Evolutionary conservation across 30 jellyfish, hydroid and myxozoan species (phyloP).

Genomic region (Aurelia aurita complex sp. Pacific): DNA sequence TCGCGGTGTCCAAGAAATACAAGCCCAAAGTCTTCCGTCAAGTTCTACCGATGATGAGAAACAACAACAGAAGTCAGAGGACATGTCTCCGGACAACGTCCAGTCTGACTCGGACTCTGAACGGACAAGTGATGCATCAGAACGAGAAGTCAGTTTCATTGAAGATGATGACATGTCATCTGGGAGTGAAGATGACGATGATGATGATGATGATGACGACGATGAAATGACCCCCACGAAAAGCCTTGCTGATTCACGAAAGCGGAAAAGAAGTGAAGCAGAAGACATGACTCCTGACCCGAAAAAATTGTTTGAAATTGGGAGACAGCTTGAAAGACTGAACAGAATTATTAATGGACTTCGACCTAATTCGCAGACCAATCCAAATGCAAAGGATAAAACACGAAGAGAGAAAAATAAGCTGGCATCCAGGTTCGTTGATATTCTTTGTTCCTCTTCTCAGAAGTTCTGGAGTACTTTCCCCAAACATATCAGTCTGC

Average conservation of each 20-base stretch:
- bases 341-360: slow-evolving; percentile 70
- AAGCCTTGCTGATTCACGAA: slow-evolving; percentile 15
- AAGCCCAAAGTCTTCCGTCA: neutral
- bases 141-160: slow-evolving; percentile 44
- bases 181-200: slow-evolving; percentile 52
- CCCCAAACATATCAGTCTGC: no score
- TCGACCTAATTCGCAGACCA: slow-evolving; percentile 63
- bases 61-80: neutral
- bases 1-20: neutral
- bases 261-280: slow-evolving; percentile 82
- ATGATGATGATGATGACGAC: slow-evolving; percentile 66
- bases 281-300: slow-evolving; percentile 93
- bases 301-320: slow-evolving; percentile 63
- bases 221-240: slow-evolving; percentile 57
- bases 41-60: neutral
- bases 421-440: slow-evolving; percentile 87
- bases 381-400: slow-evolving; percentile 54
- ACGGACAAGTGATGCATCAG: slow-evolving; percentile 23
- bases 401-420: slow-evolving; percentile 85
- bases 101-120: slow-evolving; percentile 28
- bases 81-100: slow-evolving; percentile 20
- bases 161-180: slow-evolving; percentile 54
- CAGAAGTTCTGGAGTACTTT: no score
- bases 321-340: slow-evolving; percentile 78
- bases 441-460: no score